Percentiles rank a stretch among this genome's conserved stretches.
Conservation (phyloP, 2,888 invertebrate species). For the Acrobasis suavella region DNA sequence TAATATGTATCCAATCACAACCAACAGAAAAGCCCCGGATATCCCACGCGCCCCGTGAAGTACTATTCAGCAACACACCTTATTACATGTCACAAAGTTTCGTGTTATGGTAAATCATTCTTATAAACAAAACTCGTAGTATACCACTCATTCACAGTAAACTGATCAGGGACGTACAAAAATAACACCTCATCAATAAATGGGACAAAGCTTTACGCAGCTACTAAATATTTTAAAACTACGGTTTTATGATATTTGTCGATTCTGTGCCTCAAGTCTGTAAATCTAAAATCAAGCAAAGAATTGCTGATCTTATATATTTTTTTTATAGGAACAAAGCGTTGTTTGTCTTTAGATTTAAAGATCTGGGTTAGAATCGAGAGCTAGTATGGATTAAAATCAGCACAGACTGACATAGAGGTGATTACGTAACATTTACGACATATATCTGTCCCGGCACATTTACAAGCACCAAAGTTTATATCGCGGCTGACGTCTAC, state of each 20-base stretch:
- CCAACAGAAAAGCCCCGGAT: slow-evolving; percentile 38
- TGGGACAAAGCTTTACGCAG: slow-evolving; percentile 63
- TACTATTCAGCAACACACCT: slow-evolving; percentile 59
- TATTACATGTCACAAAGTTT: slow-evolving; percentile 62
- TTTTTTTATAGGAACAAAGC: not conserved
- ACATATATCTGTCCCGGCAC: no score
- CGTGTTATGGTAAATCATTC: slow-evolving; percentile 69
- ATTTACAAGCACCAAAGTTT: no score
- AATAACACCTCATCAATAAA: slow-evolving; percentile 59
- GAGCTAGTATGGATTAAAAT: slow-evolving; percentile 10
- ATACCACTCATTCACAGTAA: slow-evolving; percentile 56
- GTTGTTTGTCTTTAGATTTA: slow-evolving; percentile 25
- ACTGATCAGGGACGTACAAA: slow-evolving; percentile 60
- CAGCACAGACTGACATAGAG: slow-evolving; percentile 8
- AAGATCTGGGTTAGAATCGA: slow-evolving; percentile 29
- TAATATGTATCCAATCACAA: slow-evolving; percentile 10
- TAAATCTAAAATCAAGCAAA: slow-evolving; percentile 1
- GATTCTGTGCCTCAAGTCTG: slow-evolving; percentile 24
- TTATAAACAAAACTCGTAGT: slow-evolving; percentile 57
- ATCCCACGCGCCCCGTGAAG: slow-evolving; percentile 43
- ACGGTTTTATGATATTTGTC: slow-evolving; percentile 50
- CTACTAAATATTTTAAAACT: slow-evolving; percentile 62
- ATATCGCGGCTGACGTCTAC: no score
- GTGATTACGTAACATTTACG: no score
- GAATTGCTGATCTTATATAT: not conserved